Evolutionary conservation across 2,797 vertebrate species (phyloP), one percentile per base, ranked within the genome.

Genomic region (Helarctos malayanus): DNA sequence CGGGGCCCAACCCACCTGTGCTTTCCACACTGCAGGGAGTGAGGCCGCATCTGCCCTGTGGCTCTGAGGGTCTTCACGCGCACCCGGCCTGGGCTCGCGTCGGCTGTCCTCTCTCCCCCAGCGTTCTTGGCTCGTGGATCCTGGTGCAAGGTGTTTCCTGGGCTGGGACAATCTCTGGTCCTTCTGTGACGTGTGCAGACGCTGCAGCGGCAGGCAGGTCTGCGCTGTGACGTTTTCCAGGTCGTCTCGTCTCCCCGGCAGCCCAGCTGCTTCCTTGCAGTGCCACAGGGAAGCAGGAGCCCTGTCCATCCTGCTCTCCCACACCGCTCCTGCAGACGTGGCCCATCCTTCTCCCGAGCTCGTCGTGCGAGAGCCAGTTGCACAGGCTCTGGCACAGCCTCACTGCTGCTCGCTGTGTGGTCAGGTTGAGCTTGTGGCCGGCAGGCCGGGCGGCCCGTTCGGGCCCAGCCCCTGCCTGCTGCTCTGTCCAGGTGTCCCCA

Each of bases 11-110:
- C 47, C 8, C n/a, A 6, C 47, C 1, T 0, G 25, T 27, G 54
- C 49, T 85, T 63, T 38, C 65, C 11, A 10, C 25, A 9, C 15
- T 2, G 10, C 15, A 21, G 81, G 81, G 13, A 12, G 35, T 32
- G 29, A 65, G 19, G 35, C 8, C 0, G 0, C 41, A 5, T 32
- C 45, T 56, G 9, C 8, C 12, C 21, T 14, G 0, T 0, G 25
- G 21, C 11, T 16, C 27, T 5, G 61, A 71, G 63, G 54, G 16
- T 23, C 61, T 73, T 23, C 9, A 45, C 71, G 21, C 10, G 29
- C 32, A 21, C 27, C 29, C 19, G 32, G 56, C 57, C 69, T 47
- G 41, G 38, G 61, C 38, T 27, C 25, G 25, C 52, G 25, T 68
- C 63, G 2, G 7, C 3, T 35, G 49, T 41, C 47, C 68, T 38